Evolutionary conservation across 2,113 vertebrate species (phyloP).

Genomic region (Tyto alba): DNA sequence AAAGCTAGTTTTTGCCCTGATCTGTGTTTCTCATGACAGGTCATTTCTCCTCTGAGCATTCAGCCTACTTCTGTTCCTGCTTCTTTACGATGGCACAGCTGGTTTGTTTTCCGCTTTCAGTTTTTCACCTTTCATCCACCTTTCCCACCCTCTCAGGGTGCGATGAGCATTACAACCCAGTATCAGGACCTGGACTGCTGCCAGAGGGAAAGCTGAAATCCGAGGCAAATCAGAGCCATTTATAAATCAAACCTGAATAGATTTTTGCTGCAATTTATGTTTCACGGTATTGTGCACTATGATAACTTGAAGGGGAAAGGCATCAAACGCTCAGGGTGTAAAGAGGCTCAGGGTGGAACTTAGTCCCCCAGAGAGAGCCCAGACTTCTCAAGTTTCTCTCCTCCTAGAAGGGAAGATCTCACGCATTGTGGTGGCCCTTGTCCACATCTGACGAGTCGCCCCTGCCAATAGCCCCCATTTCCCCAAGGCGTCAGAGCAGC

Average conservation of each 20-base stretch:
- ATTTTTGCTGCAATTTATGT: neutral
- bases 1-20: neutral
- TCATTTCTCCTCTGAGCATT: neutral
- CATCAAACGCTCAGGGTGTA: neutral
- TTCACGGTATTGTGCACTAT: neutral
- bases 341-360: neutral
- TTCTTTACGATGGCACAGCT: neutral
- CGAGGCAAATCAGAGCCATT: neutral
- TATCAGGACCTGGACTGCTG: neutral
- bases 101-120: neutral
- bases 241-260: neutral
- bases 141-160: neutral
- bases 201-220: neutral
- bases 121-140: neutral
- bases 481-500: neutral
- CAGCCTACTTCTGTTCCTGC: neutral
- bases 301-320: neutral
- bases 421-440: fast-evolving
- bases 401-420: neutral
- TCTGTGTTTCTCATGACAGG: neutral
- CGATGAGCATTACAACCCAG: neutral
- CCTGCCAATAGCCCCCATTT: neutral
- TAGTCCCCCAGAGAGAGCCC: neutral
- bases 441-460: neutral
- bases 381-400: neutral